A percentile compares a stretch with the other conserved stretches of the same genome.
These are phyloP conservation scores for Tretioscincus oriximinensis DNA, from an alignment of 2,113 vertebrate species.

Conservation along the genomic window DNA sequence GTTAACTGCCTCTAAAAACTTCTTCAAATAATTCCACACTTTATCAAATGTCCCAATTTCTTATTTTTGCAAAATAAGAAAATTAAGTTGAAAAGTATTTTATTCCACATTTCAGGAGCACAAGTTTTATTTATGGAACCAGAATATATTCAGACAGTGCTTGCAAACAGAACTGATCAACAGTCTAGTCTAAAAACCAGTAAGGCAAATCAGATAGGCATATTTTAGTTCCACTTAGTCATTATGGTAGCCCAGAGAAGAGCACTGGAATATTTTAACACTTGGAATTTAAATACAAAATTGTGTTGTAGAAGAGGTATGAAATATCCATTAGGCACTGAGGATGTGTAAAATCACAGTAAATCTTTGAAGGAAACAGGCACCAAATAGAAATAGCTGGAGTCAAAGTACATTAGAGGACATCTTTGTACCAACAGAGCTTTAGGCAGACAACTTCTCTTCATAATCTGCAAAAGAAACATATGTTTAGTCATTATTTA, in stretches of 20 bases:
- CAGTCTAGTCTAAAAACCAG: conserved; percentile 6
- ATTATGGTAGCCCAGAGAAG: neutral
- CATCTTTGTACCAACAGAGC: conserved; percentile 54
- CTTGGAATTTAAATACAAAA: conserved; percentile 21
- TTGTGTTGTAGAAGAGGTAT: conserved; percentile 39
- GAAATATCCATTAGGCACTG: conserved; percentile 46
- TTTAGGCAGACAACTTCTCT: conserved; percentile 58
- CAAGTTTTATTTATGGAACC: conserved; percentile 32
- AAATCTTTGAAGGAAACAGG: conserved; percentile 42
- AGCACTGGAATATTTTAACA: conserved; percentile 21
- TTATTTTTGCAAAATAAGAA: neutral
- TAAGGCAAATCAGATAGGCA: conserved; percentile 2
- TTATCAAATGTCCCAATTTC: neutral
- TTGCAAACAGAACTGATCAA: conserved; percentile 15
- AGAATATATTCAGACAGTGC: conserved; percentile 20
- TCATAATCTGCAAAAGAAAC: conserved; percentile 74
- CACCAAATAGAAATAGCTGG: conserved; percentile 54
- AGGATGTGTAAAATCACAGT: conserved; percentile 24
- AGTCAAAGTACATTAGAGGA: conserved; percentile 44
- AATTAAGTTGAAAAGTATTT: conserved; percentile 67
- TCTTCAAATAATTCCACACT: neutral
- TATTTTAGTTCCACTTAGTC: conserved; percentile 16
- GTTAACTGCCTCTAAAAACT: neutral
- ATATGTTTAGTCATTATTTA: conserved; percentile 42
- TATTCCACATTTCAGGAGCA: conserved; percentile 64